Percentiles rank a stretch among this genome's conserved stretches.
Evolutionary conservation across 1,140 invertebrate species (phyloP).

Genomic region (Dryas iulia): DNA sequence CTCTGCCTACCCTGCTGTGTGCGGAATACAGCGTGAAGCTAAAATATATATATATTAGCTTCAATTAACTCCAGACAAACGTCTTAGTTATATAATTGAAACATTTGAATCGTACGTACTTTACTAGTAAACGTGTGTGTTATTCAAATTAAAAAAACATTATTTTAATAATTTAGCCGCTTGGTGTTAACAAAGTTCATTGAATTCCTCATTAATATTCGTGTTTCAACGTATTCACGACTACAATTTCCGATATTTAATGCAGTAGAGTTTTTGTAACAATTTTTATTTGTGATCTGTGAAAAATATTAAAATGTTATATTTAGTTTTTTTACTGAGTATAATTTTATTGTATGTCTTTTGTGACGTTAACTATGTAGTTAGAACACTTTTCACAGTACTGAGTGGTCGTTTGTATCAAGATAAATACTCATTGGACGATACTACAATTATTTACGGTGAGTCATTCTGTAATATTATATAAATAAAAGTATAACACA

Average conservation of each 20-base stretch:
- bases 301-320: constrained; percentile 32
- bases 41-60: too few relatives aligned
- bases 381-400: constrained; percentile 53
- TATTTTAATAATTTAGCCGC: background rate
- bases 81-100: too few relatives aligned
- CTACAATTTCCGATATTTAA: background rate
- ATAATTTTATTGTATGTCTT: constrained; percentile 44
- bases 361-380: constrained; percentile 57
- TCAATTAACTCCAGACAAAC: too few relatives aligned
- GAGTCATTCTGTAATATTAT: constrained; percentile 28
- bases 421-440: constrained; percentile 38
- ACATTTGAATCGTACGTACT: too few relatives aligned
- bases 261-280: background rate
- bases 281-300: background rate
- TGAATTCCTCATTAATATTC: constrained; percentile 3
- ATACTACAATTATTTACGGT: constrained; percentile 57
- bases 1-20: too few relatives aligned
- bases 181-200: constrained; percentile 4
- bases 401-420: constrained; percentile 45
- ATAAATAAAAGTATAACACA: too few relatives aligned
- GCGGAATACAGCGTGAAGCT: too few relatives aligned
- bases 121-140: too few relatives aligned
- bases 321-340: constrained; percentile 27
- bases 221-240: background rate
- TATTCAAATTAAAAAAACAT: background rate